Evolutionary conservation across 2,113 vertebrate genomes (phyloP), one percentile per base, ranked within the genome.

Genomic region (Phrynocephalus versicolor): DNA sequence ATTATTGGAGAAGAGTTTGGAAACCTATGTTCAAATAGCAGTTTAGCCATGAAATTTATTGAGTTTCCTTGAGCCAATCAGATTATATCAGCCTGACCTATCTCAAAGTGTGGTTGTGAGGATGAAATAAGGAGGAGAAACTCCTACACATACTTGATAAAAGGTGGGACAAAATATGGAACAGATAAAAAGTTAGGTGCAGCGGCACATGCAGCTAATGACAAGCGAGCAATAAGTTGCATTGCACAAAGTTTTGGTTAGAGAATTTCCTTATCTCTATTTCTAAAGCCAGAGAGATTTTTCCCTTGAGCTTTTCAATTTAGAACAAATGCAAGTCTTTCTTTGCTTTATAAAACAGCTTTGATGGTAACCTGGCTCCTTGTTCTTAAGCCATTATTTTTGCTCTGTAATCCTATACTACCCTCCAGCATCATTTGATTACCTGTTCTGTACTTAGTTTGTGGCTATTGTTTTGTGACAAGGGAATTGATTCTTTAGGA

Each of bases 401-500:
- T 93, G 57, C 82, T 93, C 87, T 87, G 85, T 91, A 93, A 91
- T 94, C 89, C 92, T 93, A 89, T 85, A 90, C 84, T 92, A 93
- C 80, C 81, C 81, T 87, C 82, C 89, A 85, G 91, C 90, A 87
- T 93, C 91, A 92, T 92, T 94, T 92, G 88, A 93, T 90, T 93
- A 88, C 90, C 92, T 83, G 57, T 37, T 15, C 86, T 93, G 83
- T 83, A 82, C 89, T 94, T 94, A 92, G 93, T 94, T 93, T 89
- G 78, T 72, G 19, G 73, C 92, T 91, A 92, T 96, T 95, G 87
- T 96, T 94, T 92, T 93, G 87, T 89, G 92, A 94, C 14, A 87
- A 95, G 85, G 81, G 87, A 94, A 94, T 89, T 93, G 94, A 94
- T 94, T 91, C 93, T 95, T 94, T 84, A 93, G 91, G 89, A 89